phyloP scores from a whole-genome alignment of 2,797 vertebrate genomes.

The Paramormyrops hopkinsi region DNA sequence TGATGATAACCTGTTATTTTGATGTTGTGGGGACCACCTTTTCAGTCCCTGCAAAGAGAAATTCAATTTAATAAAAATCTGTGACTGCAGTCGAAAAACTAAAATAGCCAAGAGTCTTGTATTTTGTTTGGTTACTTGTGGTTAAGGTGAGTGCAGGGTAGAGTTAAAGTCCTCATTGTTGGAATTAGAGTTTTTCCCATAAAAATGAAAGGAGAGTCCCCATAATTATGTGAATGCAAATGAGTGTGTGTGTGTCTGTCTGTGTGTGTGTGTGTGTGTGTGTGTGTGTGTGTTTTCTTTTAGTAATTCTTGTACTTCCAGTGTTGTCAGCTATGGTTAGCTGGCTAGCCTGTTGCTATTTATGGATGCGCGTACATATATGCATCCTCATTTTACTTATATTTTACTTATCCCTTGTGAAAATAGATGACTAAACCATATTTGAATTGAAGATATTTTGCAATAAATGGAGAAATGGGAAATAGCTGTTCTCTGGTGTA shows the following conservation, averaged over 20 bases:
- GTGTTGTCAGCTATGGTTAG: neutral
- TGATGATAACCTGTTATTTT: too few relatives aligned
- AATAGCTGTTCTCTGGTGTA: constrained; percentile 13
- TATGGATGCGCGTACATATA: neutral
- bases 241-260: neutral
- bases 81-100: too few relatives aligned
- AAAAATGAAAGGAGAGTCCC: neutral
- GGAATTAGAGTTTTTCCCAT: neutral
- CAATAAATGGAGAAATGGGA: neutral
- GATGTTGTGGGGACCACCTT: too few relatives aligned
- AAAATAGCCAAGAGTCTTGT: neutral
- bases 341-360: neutral
- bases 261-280: neutral
- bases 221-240: too few relatives aligned
- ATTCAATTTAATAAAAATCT: too few relatives aligned
- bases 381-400: neutral
- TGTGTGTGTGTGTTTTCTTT: neutral
- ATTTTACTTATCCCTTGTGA: neutral
- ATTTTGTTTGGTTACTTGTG: neutral
- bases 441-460: neutral
- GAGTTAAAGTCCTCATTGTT: neutral
- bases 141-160: neutral
- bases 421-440: neutral
- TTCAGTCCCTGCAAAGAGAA: too few relatives aligned
- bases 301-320: neutral